Evolutionary conservation across 2,113 vertebrate genomes (phyloP).

Genomic region (Candoia aspera): DNA sequence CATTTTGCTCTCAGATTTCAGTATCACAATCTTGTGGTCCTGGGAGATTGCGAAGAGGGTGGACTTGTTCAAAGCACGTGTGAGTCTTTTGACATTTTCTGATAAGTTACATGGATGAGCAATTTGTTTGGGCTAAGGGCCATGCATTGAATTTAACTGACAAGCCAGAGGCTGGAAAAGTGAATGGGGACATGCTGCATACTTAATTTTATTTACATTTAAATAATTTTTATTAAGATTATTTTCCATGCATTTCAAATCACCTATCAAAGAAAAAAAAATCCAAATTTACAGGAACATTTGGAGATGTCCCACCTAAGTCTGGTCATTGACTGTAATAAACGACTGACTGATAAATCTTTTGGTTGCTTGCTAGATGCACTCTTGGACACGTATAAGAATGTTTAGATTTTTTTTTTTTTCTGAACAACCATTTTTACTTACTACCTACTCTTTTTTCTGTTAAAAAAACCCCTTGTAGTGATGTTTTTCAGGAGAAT

Average conservation of each 20-base stretch:
- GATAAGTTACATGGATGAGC: neutral
- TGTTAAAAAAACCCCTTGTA: neutral
- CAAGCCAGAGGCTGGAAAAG: neutral
- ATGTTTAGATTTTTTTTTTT: neutral
- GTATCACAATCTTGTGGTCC: neutral
- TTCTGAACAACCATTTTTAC: neutral
- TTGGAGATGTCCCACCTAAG: neutral
- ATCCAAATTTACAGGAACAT: neutral
- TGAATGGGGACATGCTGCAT: neutral
- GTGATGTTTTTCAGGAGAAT: neutral
- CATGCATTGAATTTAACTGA: neutral
- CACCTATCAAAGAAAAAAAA: neutral
- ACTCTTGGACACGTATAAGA: neutral
- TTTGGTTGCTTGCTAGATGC: neutral
- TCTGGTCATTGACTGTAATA: neutral
- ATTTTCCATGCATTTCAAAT: neutral
- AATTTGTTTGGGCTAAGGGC: neutral
- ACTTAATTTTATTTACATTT: neutral
- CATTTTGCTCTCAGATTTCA: neutral
- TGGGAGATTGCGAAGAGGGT: neutral
- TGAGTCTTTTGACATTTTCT: neutral
- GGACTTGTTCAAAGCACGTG: neutral
- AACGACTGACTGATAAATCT: neutral
- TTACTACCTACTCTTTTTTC: neutral
- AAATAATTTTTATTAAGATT: neutral